A percentile compares a stretch with the other conserved stretches of the same genome.
Conservation (phyloP, 2,888 invertebrate genomes). For the Carabus problematicus region DNA sequence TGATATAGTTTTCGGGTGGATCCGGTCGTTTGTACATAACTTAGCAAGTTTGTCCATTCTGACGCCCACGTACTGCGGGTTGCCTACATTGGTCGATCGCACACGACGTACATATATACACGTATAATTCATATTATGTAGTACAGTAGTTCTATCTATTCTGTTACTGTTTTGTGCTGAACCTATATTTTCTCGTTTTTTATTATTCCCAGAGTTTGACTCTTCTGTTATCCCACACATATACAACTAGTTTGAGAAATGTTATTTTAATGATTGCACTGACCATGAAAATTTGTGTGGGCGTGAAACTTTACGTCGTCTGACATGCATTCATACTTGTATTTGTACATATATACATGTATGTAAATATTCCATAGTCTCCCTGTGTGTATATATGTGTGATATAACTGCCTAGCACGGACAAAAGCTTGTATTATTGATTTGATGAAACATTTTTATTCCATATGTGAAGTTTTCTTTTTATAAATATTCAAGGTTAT, state of each 20-base stretch:
- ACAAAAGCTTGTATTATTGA: too few species aligned
- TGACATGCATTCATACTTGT: too few species aligned
- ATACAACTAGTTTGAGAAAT: constrained; percentile 21
- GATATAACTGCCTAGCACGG: neutral
- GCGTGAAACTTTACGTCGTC: constrained; percentile 6
- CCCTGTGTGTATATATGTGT: neutral
- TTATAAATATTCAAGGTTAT: too few species aligned
- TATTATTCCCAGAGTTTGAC: constrained; percentile 19
- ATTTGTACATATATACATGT: too few species aligned
- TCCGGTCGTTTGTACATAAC: neutral
- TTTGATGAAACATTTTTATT: too few species aligned
- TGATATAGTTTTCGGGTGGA: too few species aligned
- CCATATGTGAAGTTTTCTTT: too few species aligned
- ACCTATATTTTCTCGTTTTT: constrained; percentile 27
- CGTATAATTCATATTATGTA: too few species aligned
- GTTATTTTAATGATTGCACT: constrained; percentile 30
- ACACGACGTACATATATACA: constrained; percentile 2
- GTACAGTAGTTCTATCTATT: constrained; percentile 10
- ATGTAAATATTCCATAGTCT: neutral
- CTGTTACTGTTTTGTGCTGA: constrained; percentile 14
- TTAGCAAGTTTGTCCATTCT: constrained; percentile 2
- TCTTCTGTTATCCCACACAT: constrained; percentile 16
- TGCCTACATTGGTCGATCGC: constrained; percentile 13
- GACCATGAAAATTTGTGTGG: constrained; percentile 27
- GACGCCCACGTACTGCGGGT: constrained; percentile 11